phyloP scores from a whole-genome alignment of 2,113 vertebrate genomes.

The Corythoichthys intestinalis region DNA sequence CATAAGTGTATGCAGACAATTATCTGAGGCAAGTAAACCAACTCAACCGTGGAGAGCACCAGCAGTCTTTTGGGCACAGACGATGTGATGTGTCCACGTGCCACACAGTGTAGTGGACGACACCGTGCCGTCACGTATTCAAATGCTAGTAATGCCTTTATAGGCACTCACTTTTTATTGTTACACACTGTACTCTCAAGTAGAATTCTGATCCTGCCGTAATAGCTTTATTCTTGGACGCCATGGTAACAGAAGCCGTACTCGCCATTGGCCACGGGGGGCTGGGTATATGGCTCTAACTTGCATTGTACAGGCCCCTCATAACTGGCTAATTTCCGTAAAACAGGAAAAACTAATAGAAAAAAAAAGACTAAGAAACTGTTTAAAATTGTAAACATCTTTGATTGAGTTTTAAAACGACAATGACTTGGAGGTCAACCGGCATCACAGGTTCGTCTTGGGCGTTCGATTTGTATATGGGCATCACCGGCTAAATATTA shows the following conservation, averaged over 20 bases:
- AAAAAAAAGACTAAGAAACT: no score
- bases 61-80: not conserved
- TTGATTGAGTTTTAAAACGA: not conserved
- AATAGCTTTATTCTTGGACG: not conserved
- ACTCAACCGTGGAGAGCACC: not conserved
- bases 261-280: not conserved
- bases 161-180: not conserved
- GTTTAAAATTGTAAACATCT: no score
- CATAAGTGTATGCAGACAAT: not conserved
- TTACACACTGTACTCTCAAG: not conserved
- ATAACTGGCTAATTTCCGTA: not conserved
- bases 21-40: not conserved
- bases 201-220: not conserved
- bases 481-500: constrained; percentile 18
- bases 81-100: no score
- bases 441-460: not conserved
- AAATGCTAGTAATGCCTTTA: not conserved
- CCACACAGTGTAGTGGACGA: no score
- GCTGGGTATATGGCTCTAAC: not conserved
- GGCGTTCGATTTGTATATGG: not conserved
- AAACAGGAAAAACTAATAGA: not conserved
- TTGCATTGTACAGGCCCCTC: not conserved
- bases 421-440: not conserved
- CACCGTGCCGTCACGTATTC: no score
- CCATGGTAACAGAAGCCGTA: not conserved